Evolutionary conservation across 2,797 vertebrate species (phyloP).

Genomic region (Adelosebastes latens): DNA sequence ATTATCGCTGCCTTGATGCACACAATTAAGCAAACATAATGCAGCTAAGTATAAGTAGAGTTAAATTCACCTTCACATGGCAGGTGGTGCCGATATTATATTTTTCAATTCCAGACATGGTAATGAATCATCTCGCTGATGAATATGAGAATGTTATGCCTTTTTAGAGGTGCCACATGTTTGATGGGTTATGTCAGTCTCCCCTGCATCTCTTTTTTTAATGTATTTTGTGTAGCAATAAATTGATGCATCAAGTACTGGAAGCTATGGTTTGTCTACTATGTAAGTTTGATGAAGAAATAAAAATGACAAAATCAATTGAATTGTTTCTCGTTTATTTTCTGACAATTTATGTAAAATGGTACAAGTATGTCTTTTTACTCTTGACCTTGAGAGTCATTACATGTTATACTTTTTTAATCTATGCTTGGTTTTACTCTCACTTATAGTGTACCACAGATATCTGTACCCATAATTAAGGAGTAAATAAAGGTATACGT

Average conservation of each 20-base stretch:
- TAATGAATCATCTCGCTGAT: conserved; percentile 24
- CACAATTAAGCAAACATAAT: neutral
- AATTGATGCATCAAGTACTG: neutral
- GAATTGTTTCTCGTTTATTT: neutral
- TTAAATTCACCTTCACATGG: neutral
- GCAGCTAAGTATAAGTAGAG: neutral
- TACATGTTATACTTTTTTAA: neutral
- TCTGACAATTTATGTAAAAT: neutral
- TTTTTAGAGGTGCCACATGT: conserved; percentile 19
- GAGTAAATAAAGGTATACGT: neutral
- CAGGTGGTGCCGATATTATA: neutral
- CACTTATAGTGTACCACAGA: neutral
- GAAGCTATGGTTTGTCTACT: conserved; percentile 33
- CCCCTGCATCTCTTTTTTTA: conserved; percentile 25
- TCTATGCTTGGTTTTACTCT: neutral
- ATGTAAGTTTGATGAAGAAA: conserved; percentile 41
- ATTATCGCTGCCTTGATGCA: no score
- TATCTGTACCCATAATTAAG: neutral
- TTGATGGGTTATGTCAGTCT: conserved; percentile 15
- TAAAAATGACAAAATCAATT: conserved; percentile 7
- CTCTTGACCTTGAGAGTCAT: neutral
- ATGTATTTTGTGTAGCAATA: conserved; percentile 21
- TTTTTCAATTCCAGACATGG: neutral
- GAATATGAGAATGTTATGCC: conserved; percentile 10
- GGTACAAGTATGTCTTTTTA: neutral